These are phyloP conservation scores for Hycleus cichorii DNA, from an alignment of 1,140 invertebrate species.

Conservation along the genomic window DNA sequence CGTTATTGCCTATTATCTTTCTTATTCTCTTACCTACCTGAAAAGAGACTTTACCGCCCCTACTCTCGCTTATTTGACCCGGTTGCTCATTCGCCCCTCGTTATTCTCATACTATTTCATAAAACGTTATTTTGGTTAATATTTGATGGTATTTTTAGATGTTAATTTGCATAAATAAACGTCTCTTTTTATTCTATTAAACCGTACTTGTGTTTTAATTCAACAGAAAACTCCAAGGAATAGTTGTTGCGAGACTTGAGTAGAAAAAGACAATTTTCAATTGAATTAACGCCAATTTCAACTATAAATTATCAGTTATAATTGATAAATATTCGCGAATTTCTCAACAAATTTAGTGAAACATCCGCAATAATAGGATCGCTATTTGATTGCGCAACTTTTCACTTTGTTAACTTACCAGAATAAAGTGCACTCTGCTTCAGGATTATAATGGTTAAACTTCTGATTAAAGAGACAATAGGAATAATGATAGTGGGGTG, in stretches of 20 bases:
- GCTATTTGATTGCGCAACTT: constrained; percentile 33
- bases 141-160: constrained; percentile 14
- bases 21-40: constrained; percentile 17
- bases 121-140: constrained; percentile 17
- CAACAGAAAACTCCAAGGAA: not conserved
- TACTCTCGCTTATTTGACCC: too few species aligned
- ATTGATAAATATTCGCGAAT: too few species aligned
- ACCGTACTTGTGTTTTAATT: not conserved
- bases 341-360: not conserved
- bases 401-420: constrained; percentile 32
- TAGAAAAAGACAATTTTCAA: too few species aligned
- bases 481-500: too few species aligned
- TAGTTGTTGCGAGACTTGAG: too few species aligned
- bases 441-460: constrained; percentile 34
- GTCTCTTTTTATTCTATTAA: not conserved
- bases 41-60: too few species aligned
- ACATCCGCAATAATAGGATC: constrained; percentile 17
- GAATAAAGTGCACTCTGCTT: constrained; percentile 32
- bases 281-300: too few species aligned
- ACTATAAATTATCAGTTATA: too few species aligned
- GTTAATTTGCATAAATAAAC: constrained; percentile 9
- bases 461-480: constrained; percentile 22
- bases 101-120: not conserved
- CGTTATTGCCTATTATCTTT: constrained; percentile 26
- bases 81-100: too few species aligned